These are phyloP conservation scores for Irena cyanogastra DNA, from an alignment of 2,113 vertebrate species.

Conservation along the genomic window DNA sequence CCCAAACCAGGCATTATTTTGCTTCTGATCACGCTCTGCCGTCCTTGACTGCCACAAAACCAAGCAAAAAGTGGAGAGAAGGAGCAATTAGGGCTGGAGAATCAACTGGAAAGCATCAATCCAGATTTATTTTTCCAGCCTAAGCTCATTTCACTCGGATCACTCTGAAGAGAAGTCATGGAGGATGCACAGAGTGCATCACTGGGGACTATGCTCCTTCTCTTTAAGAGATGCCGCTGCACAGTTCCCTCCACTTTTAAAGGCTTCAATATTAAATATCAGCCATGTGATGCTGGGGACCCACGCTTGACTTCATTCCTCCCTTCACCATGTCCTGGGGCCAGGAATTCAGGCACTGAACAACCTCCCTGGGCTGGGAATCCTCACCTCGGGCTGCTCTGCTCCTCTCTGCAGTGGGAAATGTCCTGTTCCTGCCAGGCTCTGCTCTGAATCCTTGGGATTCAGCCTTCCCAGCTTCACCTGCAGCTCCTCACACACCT, in stretches of 20 bases:
- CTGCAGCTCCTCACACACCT: background rate
- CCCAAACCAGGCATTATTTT: background rate
- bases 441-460: background rate
- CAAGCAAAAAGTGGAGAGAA: background rate
- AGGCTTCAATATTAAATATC: slow-evolving; percentile 31
- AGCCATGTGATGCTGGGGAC: background rate
- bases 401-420: background rate
- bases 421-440: background rate
- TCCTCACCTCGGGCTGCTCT: background rate
- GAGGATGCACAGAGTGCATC: background rate
- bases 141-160: background rate
- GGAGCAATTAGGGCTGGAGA: background rate
- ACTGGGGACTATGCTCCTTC: background rate
- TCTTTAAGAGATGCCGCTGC: background rate
- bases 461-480: background rate
- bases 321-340: background rate
- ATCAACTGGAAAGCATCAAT: background rate
- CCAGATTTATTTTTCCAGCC: background rate
- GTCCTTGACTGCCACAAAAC: background rate
- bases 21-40: background rate
- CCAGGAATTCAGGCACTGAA: slow-evolving; percentile 8
- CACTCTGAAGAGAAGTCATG: background rate
- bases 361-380: slow-evolving; percentile 1
- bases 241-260: background rate
- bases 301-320: background rate